Evolutionary conservation across 1,140 invertebrate species (phyloP).

Genomic region (Bombus confusus): DNA sequence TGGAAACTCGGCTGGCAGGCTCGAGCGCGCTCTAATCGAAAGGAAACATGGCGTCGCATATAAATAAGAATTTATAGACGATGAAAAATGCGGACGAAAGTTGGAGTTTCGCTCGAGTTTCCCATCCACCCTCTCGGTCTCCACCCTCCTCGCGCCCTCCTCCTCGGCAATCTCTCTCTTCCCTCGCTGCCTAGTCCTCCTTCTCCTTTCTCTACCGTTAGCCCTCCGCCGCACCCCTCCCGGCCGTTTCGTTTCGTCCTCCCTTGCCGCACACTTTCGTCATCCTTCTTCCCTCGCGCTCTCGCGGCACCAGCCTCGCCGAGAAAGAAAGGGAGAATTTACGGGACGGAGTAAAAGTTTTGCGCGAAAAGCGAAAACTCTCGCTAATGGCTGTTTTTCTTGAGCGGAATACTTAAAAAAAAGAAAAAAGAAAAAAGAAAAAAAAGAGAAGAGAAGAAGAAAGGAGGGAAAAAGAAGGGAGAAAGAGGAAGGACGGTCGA

Average conservation of each 20-base stretch:
- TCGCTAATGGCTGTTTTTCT: constrained; percentile 82
- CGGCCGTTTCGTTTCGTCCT: constrained; percentile 46
- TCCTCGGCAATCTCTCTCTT: not conserved
- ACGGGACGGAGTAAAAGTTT: constrained; percentile 80
- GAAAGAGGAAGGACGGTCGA: constrained; percentile 41
- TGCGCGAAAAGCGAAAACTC: constrained; percentile 81
- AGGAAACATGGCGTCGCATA: constrained; percentile 79
- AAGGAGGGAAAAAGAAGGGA: constrained; percentile 76
- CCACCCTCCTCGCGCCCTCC: not conserved
- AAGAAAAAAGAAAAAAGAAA: constrained; percentile 57
- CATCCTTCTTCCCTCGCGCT: constrained; percentile 54
- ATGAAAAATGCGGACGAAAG: constrained; percentile 79
- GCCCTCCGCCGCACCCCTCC: constrained; percentile 46
- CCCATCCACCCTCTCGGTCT: constrained; percentile 49
- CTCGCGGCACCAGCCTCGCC: constrained; percentile 21
- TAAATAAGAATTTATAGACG: constrained; percentile 82
- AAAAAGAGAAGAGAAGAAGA: constrained; percentile 34
- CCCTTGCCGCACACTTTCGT: constrained; percentile 44
- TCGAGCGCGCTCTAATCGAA: constrained; percentile 74
- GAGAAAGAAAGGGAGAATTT: constrained; percentile 66
- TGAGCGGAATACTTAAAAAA: constrained; percentile 80
- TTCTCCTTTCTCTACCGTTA: constrained; percentile 44
- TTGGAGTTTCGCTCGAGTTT: constrained; percentile 78
- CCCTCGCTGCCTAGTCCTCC: constrained; percentile 16
- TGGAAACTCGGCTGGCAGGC: constrained; percentile 61